Evolutionary conservation across 2,888 invertebrate genomes (phyloP).

Genomic region (Euzophera pinguis): DNA sequence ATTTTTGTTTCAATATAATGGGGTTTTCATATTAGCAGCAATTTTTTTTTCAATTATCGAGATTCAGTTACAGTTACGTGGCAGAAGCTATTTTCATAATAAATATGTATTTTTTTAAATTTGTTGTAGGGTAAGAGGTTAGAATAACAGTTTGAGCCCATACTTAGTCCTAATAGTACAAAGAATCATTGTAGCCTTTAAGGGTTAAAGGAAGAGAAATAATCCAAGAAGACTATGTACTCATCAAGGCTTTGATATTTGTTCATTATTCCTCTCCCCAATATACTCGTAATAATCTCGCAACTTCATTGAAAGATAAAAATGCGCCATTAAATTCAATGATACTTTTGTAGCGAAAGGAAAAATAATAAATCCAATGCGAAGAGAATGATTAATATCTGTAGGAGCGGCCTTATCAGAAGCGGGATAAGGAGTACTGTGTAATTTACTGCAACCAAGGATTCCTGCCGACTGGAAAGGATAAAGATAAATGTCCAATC

Average conservation of each 20-base stretch:
- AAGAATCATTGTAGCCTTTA: too few species aligned
- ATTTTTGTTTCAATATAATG: too few species aligned
- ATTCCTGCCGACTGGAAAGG: constrained; percentile 29
- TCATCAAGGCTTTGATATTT: neutral
- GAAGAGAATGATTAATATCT: constrained; percentile 59
- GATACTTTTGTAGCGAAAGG: constrained; percentile 32
- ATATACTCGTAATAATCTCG: constrained; percentile 12
- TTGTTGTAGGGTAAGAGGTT: too few species aligned
- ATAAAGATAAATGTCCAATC: constrained; percentile 5
- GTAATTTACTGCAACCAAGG: constrained; percentile 40
- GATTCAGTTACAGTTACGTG: too few species aligned
- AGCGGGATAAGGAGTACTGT: constrained; percentile 36
- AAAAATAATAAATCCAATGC: constrained; percentile 53
- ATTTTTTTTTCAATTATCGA: too few species aligned
- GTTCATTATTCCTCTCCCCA: constrained; percentile 5
- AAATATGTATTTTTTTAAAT: too few species aligned
- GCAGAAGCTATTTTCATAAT: too few species aligned
- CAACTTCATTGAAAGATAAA: constrained; percentile 14
- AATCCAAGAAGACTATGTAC: too few species aligned
- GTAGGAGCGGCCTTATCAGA: constrained; percentile 43
- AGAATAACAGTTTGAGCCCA: too few species aligned
- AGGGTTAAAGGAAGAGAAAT: too few species aligned
- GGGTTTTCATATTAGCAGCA: too few species aligned
- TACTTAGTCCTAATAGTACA: too few species aligned
- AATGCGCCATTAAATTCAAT: constrained; percentile 44